Evolutionary conservation across 2,888 invertebrate genomes (phyloP).

Genomic region (Desoria tigrina): DNA sequence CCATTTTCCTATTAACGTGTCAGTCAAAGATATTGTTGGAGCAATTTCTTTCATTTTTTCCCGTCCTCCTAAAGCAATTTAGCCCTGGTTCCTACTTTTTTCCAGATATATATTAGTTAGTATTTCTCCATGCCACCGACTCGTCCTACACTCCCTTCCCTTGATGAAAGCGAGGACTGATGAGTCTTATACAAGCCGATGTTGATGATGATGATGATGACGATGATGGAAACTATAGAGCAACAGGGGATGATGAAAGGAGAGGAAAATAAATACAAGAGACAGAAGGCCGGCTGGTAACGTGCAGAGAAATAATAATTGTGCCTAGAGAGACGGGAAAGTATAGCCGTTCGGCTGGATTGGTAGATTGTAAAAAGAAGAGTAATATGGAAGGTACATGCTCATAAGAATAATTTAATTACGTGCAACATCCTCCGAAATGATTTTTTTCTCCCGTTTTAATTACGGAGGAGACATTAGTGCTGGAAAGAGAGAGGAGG

Average conservation of each 20-base stretch:
- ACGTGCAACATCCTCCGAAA: constrained; percentile 38
- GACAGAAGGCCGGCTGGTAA: constrained; percentile 18
- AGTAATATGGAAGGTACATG: constrained; percentile 22
- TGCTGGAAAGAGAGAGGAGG: constrained; percentile 13
- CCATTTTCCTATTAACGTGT: constrained; percentile 39
- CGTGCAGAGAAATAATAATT: constrained; percentile 35
- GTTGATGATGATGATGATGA: neutral
- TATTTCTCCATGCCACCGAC: too few species aligned
- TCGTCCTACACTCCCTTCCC: neutral
- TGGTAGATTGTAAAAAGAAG: neutral
- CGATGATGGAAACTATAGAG: constrained; percentile 4
- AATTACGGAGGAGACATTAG: constrained; percentile 45
- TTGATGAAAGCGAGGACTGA: constrained; percentile 2
- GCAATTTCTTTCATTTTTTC: constrained; percentile 1
- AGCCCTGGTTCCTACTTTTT: too few species aligned
- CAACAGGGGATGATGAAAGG: neutral
- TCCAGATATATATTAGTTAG: too few species aligned
- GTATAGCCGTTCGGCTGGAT: neutral
- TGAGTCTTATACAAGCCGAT: neutral
- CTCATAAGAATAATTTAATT: constrained; percentile 54
- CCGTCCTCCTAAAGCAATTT: neutral
- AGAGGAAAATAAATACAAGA: constrained; percentile 17
- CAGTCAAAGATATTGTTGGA: constrained; percentile 33
- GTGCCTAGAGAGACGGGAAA: constrained; percentile 15
- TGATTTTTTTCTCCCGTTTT: constrained; percentile 50